Evolutionary conservation across 2,888 invertebrate species (phyloP), one percentile per base, ranked within the genome.

Genomic region (Cephus pulcher): DNA sequence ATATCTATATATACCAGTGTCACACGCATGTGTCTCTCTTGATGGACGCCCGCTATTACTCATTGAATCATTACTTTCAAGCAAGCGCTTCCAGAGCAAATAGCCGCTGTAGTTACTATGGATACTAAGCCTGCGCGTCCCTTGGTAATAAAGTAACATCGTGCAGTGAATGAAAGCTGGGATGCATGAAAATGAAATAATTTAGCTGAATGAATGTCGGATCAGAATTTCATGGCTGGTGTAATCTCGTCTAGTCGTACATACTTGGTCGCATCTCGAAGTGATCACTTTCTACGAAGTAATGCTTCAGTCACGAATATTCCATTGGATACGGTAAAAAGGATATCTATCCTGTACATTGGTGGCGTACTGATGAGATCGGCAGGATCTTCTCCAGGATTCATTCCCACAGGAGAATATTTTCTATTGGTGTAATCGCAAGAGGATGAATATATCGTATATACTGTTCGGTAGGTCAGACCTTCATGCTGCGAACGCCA

Each of bases 21-120:
- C 87, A 86, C 81, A 78, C 82, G 81, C 88, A 87, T 80, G 80
- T 84, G 80, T 77, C 75, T 79, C 37, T 75, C 76, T 86, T 87
- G 87, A 88, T 84, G 82, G 87, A 88, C 86, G 84, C 82, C 80
- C 84, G 84, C 86, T 86, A 84, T 87, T 88, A 87, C 81, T 87
- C 88, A 86, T 84, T 81, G 56, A 56, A 23, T 56, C 56, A 23
- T 56, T 56, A 56, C 56, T 56, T 56, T 56, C 56, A 56, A 56
- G 56, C 23, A 56, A 56, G 56, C 9, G 56, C 23, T 56, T 56
- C 9, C 23, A 56, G 56, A 2, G 23, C 56, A 23, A 56, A 56
- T 56, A 23, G 56, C 56, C 1, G 1, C 56, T 56, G 9, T 56
- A 56, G 23, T 56, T 56, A 56, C 23, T 56, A 56, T 56, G 6